Evolutionary conservation across 2,113 vertebrate genomes (phyloP), one percentile per base, ranked within the genome.

Genomic region (Brevimyrus niger): DNA sequence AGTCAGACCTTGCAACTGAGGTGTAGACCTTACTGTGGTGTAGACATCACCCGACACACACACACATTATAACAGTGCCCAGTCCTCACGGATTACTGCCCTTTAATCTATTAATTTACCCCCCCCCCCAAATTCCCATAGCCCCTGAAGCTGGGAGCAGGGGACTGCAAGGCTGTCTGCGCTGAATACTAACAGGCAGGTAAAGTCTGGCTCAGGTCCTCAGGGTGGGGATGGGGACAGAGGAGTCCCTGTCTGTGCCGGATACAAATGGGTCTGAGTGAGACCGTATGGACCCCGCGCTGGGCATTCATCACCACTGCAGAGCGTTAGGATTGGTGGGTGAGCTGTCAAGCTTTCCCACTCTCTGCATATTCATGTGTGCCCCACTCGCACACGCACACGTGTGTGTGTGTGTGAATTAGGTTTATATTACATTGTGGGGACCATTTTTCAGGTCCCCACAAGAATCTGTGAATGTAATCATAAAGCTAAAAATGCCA

Each of bases 131-230:
- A 19, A n/a, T 15, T 55, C 2, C n/a, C 15, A 2, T n/a, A 53
- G 50, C 31, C 2, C 73, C 6, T 53, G 17, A 17, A 42, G 47
- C 7, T 50, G 69, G 31, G 27, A 76, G 27, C 88, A 80, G 46
- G 61, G 46, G 69, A 87, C 85, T 55, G 50, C 50, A 87, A 87
- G 50, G 27, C 48, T 82, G 13, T 82, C 69, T 88, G 47, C 17
- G 31, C 65, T 82, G 88, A 76, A 88, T 80, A 88, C 88, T 88
- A 82, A 88, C 88, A 88, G 88, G 69, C 46, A 80, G 69, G 47
- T 80, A 46, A 44, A 53, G 61, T 87, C 23, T 88, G 88, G 69
- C 21, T 21, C 44, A 50, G 44, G 17, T 35, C 87, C 44, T 17
- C 17, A 44, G 23, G 48, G n/a, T n/a, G n/a, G 53, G 69, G 47